Percentiles rank a stretch among this genome's conserved stretches.
Conservation (phyloP, 2,113 vertebrate species). For the Camelus bactrianus region DNA sequence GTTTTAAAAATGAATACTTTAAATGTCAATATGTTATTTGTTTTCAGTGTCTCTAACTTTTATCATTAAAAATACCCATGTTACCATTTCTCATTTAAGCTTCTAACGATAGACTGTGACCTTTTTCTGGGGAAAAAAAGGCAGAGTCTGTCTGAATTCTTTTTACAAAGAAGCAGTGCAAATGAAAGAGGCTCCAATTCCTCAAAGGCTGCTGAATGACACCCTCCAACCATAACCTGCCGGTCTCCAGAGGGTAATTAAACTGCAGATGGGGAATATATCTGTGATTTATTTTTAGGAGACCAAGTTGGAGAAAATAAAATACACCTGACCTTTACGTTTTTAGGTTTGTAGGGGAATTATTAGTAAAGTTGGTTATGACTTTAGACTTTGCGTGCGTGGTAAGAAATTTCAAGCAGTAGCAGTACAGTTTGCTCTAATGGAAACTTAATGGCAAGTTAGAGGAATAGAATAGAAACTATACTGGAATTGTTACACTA, state of each 20-base stretch:
- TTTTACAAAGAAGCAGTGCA: constrained; percentile 77
- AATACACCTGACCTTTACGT: constrained; percentile 83
- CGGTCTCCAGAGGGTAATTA: constrained; percentile 85
- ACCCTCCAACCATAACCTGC: constrained; percentile 73
- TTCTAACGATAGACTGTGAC: constrained; percentile 85
- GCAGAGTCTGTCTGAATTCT: constrained; percentile 59
- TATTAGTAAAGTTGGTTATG: constrained; percentile 67
- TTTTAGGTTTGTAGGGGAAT: constrained; percentile 69
- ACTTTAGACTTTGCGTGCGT: constrained; percentile 67
- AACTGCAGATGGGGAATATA: constrained; percentile 79
- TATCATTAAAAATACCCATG: constrained; percentile 67
- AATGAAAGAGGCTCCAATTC: constrained; percentile 79
- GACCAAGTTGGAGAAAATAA: constrained; percentile 77
- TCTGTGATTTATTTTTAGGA: constrained; percentile 84
- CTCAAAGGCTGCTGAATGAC: constrained; percentile 80
- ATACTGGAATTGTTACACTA: constrained; percentile 27
- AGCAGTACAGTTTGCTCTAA: constrained; percentile 35
- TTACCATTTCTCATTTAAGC: constrained; percentile 77
- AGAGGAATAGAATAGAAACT: constrained; percentile 12
- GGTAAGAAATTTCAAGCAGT: constrained; percentile 75
- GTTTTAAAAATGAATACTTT: constrained; percentile 37
- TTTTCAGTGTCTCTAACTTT: constrained; percentile 69
- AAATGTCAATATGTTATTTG: constrained; percentile 75
- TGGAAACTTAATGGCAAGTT: not conserved
- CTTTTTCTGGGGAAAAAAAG: constrained; percentile 73